Conservation (phyloP, 92 coral and sea anemone species). For the Parazoanthus darwini region DNA sequence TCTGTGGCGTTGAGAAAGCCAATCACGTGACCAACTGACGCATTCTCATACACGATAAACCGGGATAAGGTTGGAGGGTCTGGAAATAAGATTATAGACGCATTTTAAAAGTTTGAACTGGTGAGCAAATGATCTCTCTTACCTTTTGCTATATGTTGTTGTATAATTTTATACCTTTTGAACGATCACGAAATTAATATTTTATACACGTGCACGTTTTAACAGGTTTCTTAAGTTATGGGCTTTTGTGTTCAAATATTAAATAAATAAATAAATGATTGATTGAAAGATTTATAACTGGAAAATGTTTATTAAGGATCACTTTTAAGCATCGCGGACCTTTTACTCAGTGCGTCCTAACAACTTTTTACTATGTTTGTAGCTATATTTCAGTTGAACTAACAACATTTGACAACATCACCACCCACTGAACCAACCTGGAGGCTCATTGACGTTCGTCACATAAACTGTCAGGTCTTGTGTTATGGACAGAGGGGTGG, state of each 20-base stretch:
- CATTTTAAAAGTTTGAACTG: background rate
- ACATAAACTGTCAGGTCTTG: constrained; percentile 63
- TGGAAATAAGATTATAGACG: constrained; percentile 3
- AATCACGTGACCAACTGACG: constrained; percentile 52
- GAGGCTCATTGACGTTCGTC: constrained; percentile 67
- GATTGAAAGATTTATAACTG: background rate
- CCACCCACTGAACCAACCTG: constrained; percentile 49
- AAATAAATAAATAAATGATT: background rate
- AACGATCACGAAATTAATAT: background rate
- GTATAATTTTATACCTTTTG: background rate
- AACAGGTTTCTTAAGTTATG: too few relatives aligned
- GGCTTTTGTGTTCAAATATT: too few relatives aligned
- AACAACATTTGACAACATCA: background rate
- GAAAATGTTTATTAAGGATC: background rate
- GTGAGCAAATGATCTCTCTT: too few relatives aligned
- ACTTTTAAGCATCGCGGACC: background rate
- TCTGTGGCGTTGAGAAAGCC: constrained; percentile 61
- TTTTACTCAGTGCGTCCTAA: too few relatives aligned
- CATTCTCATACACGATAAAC: constrained; percentile 54
- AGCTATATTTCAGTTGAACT: background rate
- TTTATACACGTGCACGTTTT: too few relatives aligned
- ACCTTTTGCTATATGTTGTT: too few relatives aligned
- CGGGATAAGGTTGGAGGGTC: constrained; percentile 52
- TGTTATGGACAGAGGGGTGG: constrained; percentile 56
- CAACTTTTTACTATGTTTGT: background rate